Conservation (phyloP, 2,797 vertebrate species). For the Octomys mimax region DNA sequence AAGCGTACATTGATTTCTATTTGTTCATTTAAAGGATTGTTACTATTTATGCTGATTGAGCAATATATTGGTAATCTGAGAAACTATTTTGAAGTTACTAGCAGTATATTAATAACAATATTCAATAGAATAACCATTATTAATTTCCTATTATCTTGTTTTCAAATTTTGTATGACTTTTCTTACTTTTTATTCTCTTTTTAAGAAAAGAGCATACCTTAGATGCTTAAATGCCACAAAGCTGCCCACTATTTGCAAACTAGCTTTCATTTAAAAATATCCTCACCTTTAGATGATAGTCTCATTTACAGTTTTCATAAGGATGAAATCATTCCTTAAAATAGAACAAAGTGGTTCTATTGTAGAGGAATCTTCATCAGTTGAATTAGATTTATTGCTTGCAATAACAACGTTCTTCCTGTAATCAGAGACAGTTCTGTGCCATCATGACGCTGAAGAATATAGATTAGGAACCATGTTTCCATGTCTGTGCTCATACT, state of each 20-base stretch:
- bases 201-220: neutral
- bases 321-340: neutral
- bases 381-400: slow-evolving; percentile 9
- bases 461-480: neutral
- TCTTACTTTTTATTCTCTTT: no score
- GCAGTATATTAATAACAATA: no score
- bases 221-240: neutral
- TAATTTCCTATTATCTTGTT: no score
- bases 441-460: neutral
- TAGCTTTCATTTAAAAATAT: neutral
- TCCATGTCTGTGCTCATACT: neutral
- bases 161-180: no score
- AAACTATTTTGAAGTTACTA: no score
- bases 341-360: neutral
- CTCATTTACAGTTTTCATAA: neutral
- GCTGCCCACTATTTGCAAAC: neutral
- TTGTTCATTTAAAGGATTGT: no score
- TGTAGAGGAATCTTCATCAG: neutral
- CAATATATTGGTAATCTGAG: no score
- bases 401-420: neutral
- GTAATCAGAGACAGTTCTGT: neutral
- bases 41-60: no score
- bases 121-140: no score
- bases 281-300: neutral
- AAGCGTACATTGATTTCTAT: no score